phyloP scores from a whole-genome alignment of 2,113 vertebrate genomes.

The Neomonachus schauinslandi region DNA sequence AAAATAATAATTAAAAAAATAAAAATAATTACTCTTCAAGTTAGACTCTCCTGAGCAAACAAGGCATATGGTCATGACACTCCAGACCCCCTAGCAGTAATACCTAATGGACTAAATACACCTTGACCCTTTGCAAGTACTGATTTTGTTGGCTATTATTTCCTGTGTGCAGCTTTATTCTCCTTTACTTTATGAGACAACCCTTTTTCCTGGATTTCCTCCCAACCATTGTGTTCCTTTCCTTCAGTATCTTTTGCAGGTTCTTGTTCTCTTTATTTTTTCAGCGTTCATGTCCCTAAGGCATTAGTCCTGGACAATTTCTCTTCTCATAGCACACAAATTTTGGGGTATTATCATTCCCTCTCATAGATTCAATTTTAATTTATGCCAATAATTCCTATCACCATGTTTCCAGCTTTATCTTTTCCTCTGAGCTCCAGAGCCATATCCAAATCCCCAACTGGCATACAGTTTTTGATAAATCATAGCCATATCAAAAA shows the following conservation, averaged over 20 bases:
- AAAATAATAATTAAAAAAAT: too few species aligned
- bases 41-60: not conserved
- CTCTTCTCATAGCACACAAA: not conserved
- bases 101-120: not conserved
- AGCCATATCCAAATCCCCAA: not conserved
- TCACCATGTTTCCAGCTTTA: not conserved
- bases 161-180: not conserved
- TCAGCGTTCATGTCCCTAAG: not conserved
- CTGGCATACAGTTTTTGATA: not conserved
- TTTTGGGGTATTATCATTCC: not conserved
- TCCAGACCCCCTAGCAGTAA: not conserved
- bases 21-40: not conserved
- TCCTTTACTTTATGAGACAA: not conserved
- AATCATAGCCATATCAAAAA: not conserved
- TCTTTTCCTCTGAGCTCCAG: not conserved
- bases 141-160: not conserved
- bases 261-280: not conserved
- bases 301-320: not conserved
- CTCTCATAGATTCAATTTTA: not conserved
- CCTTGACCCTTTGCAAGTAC: not conserved
- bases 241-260: fast-evolving
- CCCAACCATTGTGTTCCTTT: not conserved
- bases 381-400: not conserved
- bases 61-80: not conserved
- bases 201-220: not conserved